Evolutionary conservation across 2,113 vertebrate genomes (phyloP).

Genomic region (Microtus pennsylvanicus): DNA sequence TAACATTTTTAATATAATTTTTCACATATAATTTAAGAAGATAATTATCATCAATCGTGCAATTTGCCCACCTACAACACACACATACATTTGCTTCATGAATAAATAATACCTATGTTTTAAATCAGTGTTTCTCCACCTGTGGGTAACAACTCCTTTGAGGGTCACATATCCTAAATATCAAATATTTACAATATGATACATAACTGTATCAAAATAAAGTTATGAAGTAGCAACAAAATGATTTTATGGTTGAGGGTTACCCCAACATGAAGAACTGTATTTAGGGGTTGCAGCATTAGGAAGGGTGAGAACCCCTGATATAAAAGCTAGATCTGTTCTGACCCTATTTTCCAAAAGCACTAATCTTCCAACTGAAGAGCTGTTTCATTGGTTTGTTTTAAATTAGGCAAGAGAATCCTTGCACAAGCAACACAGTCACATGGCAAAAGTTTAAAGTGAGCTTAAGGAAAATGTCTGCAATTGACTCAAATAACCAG

Average conservation of each 20-base stretch:
- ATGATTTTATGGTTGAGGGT: not conserved
- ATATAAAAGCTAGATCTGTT: not conserved
- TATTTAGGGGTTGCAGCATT: not conserved
- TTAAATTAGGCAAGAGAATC: not conserved
- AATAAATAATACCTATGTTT: not conserved
- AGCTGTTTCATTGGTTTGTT: not conserved
- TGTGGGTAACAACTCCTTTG: not conserved
- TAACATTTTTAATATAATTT: not conserved
- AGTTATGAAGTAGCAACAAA: not conserved
- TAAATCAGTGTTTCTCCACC: not conserved
- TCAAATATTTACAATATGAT: not conserved
- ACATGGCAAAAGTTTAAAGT: conserved; percentile 21
- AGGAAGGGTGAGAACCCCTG: not conserved
- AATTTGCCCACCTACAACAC: not conserved
- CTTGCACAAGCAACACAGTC: conserved; percentile 33
- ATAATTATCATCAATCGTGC: not conserved
- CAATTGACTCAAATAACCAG: conserved; percentile 59
- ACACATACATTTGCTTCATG: too few species aligned
- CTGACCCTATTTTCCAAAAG: not conserved
- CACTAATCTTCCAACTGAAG: not conserved
- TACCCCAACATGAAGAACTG: not conserved
- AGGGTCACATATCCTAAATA: not conserved
- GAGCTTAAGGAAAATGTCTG: conserved; percentile 55
- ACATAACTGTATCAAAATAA: not conserved
- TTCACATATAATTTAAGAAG: not conserved